A percentile compares a stretch with the other conserved stretches of the same genome.
These are phyloP conservation scores for Araneus ventricosus DNA, from an alignment of 1,140 invertebrate species.

Conservation along the genomic window DNA sequence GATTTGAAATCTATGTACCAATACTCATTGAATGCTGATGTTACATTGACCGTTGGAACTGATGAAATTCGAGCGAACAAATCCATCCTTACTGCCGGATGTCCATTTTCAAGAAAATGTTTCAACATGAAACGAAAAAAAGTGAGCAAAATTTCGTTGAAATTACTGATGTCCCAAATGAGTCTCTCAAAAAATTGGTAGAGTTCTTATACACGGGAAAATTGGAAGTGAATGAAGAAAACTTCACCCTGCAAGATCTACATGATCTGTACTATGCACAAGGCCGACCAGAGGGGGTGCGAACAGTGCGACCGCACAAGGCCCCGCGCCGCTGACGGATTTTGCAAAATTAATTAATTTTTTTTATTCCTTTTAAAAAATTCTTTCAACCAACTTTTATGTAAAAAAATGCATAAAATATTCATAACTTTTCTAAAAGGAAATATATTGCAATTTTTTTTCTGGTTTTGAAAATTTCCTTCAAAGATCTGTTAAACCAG, in stretches of 20 bases:
- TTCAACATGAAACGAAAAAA: neutral
- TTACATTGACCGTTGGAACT: neutral
- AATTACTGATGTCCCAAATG: neutral
- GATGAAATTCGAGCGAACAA: neutral
- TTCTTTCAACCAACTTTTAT: too few relatives aligned
- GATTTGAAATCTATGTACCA: neutral
- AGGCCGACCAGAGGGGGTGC: too few relatives aligned
- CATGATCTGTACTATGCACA: neutral
- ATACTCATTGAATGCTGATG: neutral
- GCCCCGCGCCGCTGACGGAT: too few relatives aligned
- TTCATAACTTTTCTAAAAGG: too few relatives aligned
- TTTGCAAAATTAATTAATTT: too few relatives aligned
- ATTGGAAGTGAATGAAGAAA: too few relatives aligned
- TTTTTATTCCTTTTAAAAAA: too few relatives aligned
- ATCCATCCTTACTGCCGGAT: neutral
- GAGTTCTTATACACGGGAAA: constrained; percentile 8
- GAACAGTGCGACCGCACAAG: too few relatives aligned
- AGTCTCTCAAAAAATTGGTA: neutral
- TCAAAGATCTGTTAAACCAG: too few relatives aligned
- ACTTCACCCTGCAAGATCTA: neutral
- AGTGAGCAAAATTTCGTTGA: neutral
- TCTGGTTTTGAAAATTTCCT: too few relatives aligned
- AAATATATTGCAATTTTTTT: too few relatives aligned
- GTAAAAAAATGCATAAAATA: too few relatives aligned
- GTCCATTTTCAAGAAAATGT: neutral